Evolutionary conservation across 2,797 vertebrate species (phyloP).

Genomic region (Helicolenus hilgendorfi): DNA sequence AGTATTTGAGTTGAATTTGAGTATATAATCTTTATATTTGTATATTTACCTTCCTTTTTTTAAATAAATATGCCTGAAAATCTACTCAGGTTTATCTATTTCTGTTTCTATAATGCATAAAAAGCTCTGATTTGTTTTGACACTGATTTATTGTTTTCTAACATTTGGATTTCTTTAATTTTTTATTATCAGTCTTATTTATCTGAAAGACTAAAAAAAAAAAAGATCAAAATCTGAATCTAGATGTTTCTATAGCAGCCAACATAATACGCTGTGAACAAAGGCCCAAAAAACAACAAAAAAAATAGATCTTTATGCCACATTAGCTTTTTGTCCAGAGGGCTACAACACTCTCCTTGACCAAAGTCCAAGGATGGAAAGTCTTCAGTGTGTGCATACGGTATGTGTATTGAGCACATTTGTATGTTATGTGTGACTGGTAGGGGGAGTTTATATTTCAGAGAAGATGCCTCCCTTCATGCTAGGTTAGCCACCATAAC

Average conservation of each 20-base stretch:
- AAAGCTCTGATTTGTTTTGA: background rate
- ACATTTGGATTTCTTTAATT: background rate
- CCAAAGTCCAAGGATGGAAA: background rate
- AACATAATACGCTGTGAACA: background rate
- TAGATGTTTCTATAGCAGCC: background rate
- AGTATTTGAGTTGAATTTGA: background rate
- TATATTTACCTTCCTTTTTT: background rate
- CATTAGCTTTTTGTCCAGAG: background rate
- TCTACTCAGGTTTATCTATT: background rate
- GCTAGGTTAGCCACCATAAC: conserved; percentile 67
- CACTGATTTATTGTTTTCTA: background rate
- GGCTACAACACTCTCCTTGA: background rate
- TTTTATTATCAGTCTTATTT: background rate
- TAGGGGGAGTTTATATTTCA: conserved; percentile 22
- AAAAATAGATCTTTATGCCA: background rate
- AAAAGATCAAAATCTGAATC: background rate
- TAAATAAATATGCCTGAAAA: background rate
- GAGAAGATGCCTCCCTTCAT: conserved; percentile 48
- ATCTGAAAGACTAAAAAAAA: background rate
- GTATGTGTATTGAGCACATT: background rate
- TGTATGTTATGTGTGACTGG: background rate
- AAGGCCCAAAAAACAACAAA: background rate
- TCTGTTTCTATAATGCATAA: fast-evolving
- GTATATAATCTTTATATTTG: background rate
- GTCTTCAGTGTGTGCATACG: background rate